Conservation (phyloP, 2,113 vertebrate species). For the Cochlearius cochlearius region DNA sequence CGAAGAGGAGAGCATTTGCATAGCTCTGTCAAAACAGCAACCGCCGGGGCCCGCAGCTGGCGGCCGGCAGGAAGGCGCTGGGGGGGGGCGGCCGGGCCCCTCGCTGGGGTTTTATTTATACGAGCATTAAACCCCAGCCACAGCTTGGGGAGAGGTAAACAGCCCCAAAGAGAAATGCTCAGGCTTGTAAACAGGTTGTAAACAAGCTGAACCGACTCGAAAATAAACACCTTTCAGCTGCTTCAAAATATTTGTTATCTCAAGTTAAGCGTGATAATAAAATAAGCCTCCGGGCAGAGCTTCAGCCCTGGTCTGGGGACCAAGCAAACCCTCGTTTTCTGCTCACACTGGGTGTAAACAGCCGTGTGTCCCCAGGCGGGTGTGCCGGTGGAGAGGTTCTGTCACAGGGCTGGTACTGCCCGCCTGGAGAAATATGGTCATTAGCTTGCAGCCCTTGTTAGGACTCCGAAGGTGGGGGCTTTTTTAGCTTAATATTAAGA, state of each 20-base stretch:
- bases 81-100: background rate
- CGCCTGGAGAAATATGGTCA: rapidly evolving
- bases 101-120: background rate
- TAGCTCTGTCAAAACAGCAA: slow-evolving; percentile 54
- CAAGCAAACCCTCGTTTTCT: background rate
- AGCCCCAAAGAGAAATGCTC: background rate
- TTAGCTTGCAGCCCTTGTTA: background rate
- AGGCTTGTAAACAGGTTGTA: background rate
- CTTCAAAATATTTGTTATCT: slow-evolving; percentile 16
- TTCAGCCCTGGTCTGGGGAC: background rate
- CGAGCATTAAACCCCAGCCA: background rate
- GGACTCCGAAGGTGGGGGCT: background rate
- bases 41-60: background rate
- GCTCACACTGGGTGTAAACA: background rate
- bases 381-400: background rate
- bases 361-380: background rate
- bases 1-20: background rate
- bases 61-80: background rate
- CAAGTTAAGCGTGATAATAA: background rate
- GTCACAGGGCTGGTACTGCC: background rate
- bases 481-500: background rate
- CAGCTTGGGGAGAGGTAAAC: background rate
- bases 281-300: background rate
- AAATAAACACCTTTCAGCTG: background rate
- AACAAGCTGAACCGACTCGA: background rate